These are phyloP conservation scores for Diarsia brunnea DNA, from an alignment of 2,888 invertebrate species.

Conservation along the genomic window DNA sequence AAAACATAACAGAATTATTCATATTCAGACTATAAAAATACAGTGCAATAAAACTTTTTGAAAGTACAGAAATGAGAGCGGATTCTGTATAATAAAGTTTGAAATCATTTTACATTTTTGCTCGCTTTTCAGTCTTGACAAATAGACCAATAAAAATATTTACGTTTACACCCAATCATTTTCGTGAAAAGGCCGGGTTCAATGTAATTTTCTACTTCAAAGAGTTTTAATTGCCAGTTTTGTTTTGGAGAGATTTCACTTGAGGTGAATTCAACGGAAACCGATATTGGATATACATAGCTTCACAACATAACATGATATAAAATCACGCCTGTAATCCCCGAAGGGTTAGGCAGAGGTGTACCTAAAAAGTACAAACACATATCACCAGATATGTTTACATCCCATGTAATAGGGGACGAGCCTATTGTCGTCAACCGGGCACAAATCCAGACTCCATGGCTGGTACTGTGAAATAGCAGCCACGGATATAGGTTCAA, in stretches of 20 bases:
- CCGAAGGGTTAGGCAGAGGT: no score
- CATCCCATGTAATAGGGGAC: no score
- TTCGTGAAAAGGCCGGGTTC: constrained; percentile 44
- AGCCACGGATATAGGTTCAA: no score
- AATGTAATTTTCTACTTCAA: constrained; percentile 23
- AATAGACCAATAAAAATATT: constrained; percentile 44
- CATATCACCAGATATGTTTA: no score
- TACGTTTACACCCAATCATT: constrained; percentile 38
- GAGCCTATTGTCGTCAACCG: no score
- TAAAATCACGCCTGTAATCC: no score
- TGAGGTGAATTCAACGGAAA: not conserved
- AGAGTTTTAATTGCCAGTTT: not conserved
- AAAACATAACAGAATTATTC: constrained; percentile 9
- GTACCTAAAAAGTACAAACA: no score
- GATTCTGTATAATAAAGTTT: constrained; percentile 28
- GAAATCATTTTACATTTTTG: constrained; percentile 1
- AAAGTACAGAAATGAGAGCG: constrained; percentile 28
- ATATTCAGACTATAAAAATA: constrained; percentile 31
- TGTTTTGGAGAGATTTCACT: not conserved
- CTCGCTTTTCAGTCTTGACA: constrained; percentile 18
- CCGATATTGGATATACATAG: not conserved
- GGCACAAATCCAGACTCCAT: no score
- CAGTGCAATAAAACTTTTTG: constrained; percentile 17
- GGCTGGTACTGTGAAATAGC: no score
- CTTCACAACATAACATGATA: not conserved